These are phyloP conservation scores for Oxyura jamaicensis DNA, from an alignment of 2,113 vertebrate species.

Conservation along the genomic window DNA sequence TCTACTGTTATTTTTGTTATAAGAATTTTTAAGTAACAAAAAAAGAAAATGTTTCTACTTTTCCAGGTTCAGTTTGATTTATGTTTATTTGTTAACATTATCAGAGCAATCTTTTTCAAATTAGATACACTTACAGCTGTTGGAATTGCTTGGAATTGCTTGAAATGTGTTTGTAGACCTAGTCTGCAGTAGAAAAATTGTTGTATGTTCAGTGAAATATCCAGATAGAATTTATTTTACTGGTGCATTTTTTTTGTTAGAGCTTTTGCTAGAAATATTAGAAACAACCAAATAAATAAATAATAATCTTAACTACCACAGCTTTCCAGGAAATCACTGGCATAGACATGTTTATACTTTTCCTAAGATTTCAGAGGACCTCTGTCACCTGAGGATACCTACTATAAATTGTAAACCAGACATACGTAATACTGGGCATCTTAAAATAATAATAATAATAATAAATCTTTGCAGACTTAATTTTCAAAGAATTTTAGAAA, in stretches of 20 bases:
- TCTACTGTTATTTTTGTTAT: not conserved
- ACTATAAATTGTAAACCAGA: not conserved
- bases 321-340: not conserved
- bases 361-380: not conserved
- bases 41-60: not conserved
- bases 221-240: not conserved
- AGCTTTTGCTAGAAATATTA: not conserved
- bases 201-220: not conserved
- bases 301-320: not conserved
- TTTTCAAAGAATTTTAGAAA: not conserved
- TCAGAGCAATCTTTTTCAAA: not conserved
- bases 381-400: not conserved
- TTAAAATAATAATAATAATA: not conserved
- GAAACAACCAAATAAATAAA: not conserved
- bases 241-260: not conserved
- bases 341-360: not conserved
- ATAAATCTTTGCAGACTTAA: not conserved
- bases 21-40: not conserved
- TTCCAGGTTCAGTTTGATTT: not conserved
- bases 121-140: not conserved
- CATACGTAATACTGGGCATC: not conserved
- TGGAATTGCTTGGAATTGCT: not conserved
- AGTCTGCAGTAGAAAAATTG: not conserved
- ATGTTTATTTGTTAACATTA: conserved; percentile 11
- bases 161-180: not conserved